Conservation (phyloP, 2,797 vertebrate genomes). For the Gambusia yucatana region DNA sequence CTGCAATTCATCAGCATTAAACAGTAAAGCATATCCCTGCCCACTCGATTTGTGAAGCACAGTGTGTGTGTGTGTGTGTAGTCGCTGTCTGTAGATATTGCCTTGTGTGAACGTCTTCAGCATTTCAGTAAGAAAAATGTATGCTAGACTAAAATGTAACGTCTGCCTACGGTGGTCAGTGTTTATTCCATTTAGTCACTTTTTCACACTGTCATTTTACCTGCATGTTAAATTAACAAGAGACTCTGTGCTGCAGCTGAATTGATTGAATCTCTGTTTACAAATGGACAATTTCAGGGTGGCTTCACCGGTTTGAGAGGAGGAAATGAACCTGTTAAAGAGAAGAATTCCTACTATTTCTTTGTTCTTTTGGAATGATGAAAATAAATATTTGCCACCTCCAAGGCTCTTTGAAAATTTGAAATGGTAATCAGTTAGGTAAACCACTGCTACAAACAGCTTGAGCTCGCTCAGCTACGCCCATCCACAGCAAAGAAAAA, state of each 20-base stretch:
- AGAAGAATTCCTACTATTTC: background rate
- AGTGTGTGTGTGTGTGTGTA: background rate
- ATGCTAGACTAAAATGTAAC: background rate
- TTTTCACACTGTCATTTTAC: conserved; percentile 2
- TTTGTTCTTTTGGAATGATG: background rate
- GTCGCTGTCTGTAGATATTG: background rate
- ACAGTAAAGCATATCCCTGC: background rate
- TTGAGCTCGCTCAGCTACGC: background rate
- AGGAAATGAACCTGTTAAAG: background rate
- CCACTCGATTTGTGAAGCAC: background rate
- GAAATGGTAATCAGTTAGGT: background rate
- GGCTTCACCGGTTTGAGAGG: background rate
- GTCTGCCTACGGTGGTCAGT: background rate
- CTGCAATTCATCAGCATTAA: background rate
- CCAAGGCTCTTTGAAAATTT: conserved; percentile 1
- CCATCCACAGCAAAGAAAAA: background rate
- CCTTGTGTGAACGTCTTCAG: background rate
- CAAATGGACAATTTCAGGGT: conserved; percentile 1
- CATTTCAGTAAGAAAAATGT: background rate
- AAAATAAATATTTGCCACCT: conserved; percentile 1
- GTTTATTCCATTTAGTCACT: conserved; percentile 3
- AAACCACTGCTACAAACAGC: background rate
- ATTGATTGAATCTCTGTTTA: conserved; percentile 1
- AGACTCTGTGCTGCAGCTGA: background rate
- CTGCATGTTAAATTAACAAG: background rate